Percentiles rank a stretch among this genome's conserved stretches.
Evolutionary conservation across 1,140 invertebrate genomes (phyloP).

Genomic region (Pissodes strobi): DNA sequence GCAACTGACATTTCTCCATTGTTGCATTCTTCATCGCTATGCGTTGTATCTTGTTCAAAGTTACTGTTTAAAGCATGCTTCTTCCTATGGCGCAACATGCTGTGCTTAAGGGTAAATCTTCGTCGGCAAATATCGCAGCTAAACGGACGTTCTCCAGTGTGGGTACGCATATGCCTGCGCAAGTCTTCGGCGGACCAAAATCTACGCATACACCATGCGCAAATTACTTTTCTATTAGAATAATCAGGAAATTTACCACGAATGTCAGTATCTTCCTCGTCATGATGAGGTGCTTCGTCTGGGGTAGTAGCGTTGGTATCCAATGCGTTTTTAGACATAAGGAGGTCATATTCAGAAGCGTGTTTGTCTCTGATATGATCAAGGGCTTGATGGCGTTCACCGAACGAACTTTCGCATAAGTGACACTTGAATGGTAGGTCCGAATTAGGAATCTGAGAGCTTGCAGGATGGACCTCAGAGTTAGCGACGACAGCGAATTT

Average conservation of each 20-base stretch:
- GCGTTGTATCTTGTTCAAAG: slow-evolving; percentile 56
- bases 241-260: slow-evolving; percentile 82
- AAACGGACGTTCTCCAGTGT: slow-evolving; percentile 81
- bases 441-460: slow-evolving; percentile 48
- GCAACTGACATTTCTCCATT: slow-evolving; percentile 16
- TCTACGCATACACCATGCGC: slow-evolving; percentile 87
- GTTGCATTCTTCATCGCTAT: slow-evolving; percentile 41
- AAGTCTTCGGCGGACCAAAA: slow-evolving; percentile 95
- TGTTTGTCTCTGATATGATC: slow-evolving; percentile 79
- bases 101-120: slow-evolving; percentile 90
- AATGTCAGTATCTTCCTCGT: slow-evolving; percentile 61
- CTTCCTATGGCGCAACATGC: slow-evolving; percentile 88
- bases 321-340: slow-evolving; percentile 79
- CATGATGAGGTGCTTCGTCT: slow-evolving; percentile 55
- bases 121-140: slow-evolving; percentile 80
- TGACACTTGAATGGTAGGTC: slow-evolving; percentile 91
- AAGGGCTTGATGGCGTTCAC: slow-evolving; percentile 76
- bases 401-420: slow-evolving; percentile 85
- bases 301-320: slow-evolving; percentile 61
- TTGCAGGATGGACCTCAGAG: slow-evolving; percentile 31
- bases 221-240: slow-evolving; percentile 86
- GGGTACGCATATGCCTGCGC: slow-evolving; percentile 87
- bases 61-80: slow-evolving; percentile 66
- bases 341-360: slow-evolving; percentile 70
- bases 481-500: slow-evolving; percentile 13